phyloP scores from a whole-genome alignment of 2,888 invertebrate genomes.

The Gastrophysa polygoni region DNA sequence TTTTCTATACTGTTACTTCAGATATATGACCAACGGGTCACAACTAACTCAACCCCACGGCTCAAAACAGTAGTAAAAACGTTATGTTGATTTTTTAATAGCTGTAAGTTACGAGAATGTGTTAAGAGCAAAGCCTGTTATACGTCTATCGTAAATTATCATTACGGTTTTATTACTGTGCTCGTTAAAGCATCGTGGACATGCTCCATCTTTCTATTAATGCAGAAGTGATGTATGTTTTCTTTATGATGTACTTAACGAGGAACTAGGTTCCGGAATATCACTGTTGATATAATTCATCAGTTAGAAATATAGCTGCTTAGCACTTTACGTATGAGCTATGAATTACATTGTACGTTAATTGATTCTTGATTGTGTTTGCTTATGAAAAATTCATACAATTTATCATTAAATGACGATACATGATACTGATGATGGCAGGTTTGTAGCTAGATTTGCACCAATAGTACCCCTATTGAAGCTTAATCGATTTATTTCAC shows the following conservation, averaged over 20 bases:
- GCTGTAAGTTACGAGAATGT: conserved; percentile 17
- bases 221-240: conserved; percentile 32
- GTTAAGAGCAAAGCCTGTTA: conserved; percentile 15
- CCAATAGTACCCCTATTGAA: no score
- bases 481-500: no score
- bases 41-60: conserved; percentile 8
- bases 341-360: background rate
- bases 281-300: background rate
- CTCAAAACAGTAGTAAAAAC: conserved; percentile 18
- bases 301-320: background rate
- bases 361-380: background rate
- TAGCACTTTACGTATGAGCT: background rate
- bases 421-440: no score
- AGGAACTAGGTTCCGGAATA: background rate
- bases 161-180: conserved; percentile 22
- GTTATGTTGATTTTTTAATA: conserved; percentile 20
- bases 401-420: no score
- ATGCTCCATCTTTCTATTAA: conserved; percentile 25
- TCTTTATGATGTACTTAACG: conserved; percentile 26
- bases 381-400: no score
- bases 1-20: conserved; percentile 1
- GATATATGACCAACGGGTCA: background rate
- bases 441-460: no score
- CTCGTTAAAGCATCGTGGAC: conserved; percentile 22
- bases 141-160: conserved; percentile 21